phyloP scores from a whole-genome alignment of 1,140 invertebrate genomes.

The Chrysopa pallens region DNA sequence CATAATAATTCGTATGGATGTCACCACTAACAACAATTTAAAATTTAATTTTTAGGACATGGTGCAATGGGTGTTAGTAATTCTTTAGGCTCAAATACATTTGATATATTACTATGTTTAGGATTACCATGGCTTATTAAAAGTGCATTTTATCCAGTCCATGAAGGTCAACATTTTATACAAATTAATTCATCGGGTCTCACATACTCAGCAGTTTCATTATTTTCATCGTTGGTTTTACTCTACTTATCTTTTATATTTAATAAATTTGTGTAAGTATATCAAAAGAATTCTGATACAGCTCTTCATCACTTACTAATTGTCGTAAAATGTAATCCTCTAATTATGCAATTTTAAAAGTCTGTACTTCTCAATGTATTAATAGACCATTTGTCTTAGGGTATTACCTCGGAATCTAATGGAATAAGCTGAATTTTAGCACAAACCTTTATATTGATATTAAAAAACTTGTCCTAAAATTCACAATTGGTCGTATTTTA shows the following conservation, averaged over 20 bases:
- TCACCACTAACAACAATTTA: background rate
- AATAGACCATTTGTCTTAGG: no score
- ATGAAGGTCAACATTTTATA: slow-evolving; percentile 47
- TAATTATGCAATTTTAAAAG: no score
- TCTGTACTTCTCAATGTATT: no score
- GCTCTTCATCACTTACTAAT: no score
- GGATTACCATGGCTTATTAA: slow-evolving; percentile 75
- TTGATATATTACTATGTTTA: slow-evolving; percentile 69
- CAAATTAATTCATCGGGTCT: slow-evolving; percentile 60
- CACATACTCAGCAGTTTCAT: slow-evolving; percentile 60
- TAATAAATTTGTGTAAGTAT: slow-evolving; percentile 47
- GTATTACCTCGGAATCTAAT: no score
- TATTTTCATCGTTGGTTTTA: slow-evolving; percentile 55
- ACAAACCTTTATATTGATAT: no score
- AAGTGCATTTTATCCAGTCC: slow-evolving; percentile 45
- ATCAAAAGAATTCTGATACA: no score
- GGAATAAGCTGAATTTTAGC: no score
- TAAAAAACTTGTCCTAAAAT: no score
- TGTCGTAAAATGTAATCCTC: no score
- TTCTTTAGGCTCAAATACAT: slow-evolving; percentile 79
- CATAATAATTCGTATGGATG: background rate
- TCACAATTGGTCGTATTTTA: no score
- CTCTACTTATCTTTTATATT: slow-evolving; percentile 53
- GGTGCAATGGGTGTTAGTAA: slow-evolving; percentile 81
- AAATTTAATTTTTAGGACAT: slow-evolving; percentile 37